Evolutionary conservation across 1,140 invertebrate species (phyloP).

Genomic region (Dreissena rostriformis): DNA sequence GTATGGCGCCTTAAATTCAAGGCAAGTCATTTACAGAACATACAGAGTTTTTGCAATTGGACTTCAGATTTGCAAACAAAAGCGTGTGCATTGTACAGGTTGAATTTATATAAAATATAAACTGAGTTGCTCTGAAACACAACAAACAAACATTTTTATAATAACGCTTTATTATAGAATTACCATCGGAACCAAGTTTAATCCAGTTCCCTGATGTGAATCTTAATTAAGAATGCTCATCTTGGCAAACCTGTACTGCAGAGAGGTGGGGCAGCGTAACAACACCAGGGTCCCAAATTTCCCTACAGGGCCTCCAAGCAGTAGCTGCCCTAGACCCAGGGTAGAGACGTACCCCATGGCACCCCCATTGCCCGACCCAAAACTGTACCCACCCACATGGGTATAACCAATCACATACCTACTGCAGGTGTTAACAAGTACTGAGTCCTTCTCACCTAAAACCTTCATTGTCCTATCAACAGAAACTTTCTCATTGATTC

Average conservation of each 20-base stretch:
- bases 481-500: conserved; percentile 42
- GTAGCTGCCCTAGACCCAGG: conserved; percentile 57
- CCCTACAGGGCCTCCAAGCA: background rate
- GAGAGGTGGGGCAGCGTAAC: conserved; percentile 69
- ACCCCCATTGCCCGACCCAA: conserved; percentile 78
- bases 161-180: no score
- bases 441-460: conserved; percentile 32
- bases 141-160: no score
- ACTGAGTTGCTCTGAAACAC: no score
- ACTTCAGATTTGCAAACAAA: no score
- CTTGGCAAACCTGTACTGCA: conserved; percentile 76
- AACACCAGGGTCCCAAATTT: conserved; percentile 61
- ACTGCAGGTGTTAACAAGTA: conserved; percentile 48
- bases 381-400: conserved; percentile 87
- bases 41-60: no score
- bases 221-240: conserved; percentile 16
- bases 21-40: no score
- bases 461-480: conserved; percentile 73
- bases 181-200: no score
- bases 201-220: background rate
- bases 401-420: conserved; percentile 89
- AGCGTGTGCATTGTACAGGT: no score
- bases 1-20: no score
- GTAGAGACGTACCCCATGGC: conserved; percentile 74
- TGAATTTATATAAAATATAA: no score